phyloP scores from a whole-genome alignment of 2,113 vertebrate species.

The Collichthys lucidus region DNA sequence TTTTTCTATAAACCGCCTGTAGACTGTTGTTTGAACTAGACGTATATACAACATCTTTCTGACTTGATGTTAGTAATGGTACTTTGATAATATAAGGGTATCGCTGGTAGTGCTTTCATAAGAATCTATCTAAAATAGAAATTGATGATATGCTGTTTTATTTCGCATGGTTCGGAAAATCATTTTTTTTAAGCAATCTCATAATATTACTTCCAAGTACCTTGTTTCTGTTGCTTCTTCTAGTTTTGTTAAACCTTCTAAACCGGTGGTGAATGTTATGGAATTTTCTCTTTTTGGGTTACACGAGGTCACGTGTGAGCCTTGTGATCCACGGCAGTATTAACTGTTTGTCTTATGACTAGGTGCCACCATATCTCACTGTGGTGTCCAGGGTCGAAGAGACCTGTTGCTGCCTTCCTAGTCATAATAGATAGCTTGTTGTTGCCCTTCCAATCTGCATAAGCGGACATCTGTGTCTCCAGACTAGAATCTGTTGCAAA shows the following conservation, averaged over 20 bases:
- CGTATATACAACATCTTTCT: background rate
- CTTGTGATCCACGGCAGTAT: too few relatives aligned
- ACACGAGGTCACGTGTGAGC: too few relatives aligned
- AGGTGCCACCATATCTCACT: too few relatives aligned
- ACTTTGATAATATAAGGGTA: background rate
- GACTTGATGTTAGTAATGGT: background rate
- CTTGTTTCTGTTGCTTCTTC: background rate
- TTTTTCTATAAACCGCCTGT: background rate
- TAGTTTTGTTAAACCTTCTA: background rate
- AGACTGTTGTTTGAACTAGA: background rate
- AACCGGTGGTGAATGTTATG: background rate
- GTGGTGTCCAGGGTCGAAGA: too few relatives aligned
- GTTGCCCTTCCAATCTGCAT: too few relatives aligned
- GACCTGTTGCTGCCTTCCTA: too few relatives aligned
- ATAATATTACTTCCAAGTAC: background rate
- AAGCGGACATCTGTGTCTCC: too few relatives aligned
- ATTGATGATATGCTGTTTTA: background rate
- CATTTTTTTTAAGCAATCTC: background rate
- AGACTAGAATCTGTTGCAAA: too few relatives aligned
- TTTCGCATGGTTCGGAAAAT: background rate
- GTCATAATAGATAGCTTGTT: too few relatives aligned
- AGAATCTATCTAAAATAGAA: background rate
- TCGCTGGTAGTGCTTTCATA: background rate
- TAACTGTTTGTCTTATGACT: too few relatives aligned
- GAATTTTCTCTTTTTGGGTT: too few relatives aligned